phyloP scores from a whole-genome alignment of 1,140 invertebrate genomes.

The Pachypeltis micranthus region DNA sequence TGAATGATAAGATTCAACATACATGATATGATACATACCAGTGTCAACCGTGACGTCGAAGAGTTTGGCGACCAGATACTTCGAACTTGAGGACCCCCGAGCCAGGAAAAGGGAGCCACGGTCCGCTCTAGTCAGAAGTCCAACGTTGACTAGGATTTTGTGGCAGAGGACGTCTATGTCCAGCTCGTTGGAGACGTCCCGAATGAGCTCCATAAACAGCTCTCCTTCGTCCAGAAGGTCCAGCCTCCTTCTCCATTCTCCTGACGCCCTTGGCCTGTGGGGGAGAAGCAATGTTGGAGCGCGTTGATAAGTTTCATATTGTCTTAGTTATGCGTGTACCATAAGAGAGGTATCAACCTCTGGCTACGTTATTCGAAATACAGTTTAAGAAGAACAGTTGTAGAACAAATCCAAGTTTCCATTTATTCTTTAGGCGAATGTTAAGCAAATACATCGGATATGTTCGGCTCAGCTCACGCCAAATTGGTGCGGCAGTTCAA shows the following conservation, averaged over 20 bases:
- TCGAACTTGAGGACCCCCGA: conserved; percentile 56
- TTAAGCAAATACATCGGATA: too few relatives aligned
- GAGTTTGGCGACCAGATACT: conserved; percentile 77
- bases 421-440: background rate
- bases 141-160: conserved; percentile 86
- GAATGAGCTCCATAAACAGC: conserved; percentile 84
- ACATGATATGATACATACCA: conserved; percentile 38
- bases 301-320: too few relatives aligned
- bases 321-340: too few relatives aligned
- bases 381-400: too few relatives aligned
- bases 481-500: too few relatives aligned
- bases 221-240: conserved; percentile 62
- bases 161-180: conserved; percentile 87
- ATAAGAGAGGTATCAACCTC: too few relatives aligned
- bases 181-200: conserved; percentile 83
- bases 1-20: too few relatives aligned
- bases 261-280: conserved; percentile 20
- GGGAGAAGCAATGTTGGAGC: too few relatives aligned
- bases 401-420: background rate
- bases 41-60: conserved; percentile 85
- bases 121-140: conserved; percentile 73
- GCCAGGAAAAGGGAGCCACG: conserved; percentile 77
- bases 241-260: conserved; percentile 39
- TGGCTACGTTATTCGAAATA: too few relatives aligned
- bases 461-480: too few relatives aligned